phyloP scores from a whole-genome alignment of 2,888 invertebrate genomes.

The Drosophila pegasa region DNA sequence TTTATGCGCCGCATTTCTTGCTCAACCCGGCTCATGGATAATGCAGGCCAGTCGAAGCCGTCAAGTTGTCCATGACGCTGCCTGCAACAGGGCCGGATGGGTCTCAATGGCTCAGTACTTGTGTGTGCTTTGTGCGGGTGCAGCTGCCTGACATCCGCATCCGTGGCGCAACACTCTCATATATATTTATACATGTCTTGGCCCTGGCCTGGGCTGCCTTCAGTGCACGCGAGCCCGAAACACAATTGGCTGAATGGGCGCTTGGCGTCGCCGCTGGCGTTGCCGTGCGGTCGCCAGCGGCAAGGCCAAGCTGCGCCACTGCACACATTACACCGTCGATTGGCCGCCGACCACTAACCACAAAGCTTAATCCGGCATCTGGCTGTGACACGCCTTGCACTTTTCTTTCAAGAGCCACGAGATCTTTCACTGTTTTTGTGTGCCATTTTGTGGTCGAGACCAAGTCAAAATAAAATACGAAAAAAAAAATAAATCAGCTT shows the following conservation, averaged over 20 bases:
- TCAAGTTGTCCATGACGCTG: slow-evolving; percentile 61
- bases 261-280: neutral
- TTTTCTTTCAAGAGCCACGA: slow-evolving; percentile 52
- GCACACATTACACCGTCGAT: slow-evolving; percentile 29
- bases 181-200: slow-evolving; percentile 42
- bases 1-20: slow-evolving; percentile 39
- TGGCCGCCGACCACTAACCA: slow-evolving; percentile 9
- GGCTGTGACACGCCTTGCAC: slow-evolving; percentile 56
- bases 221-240: slow-evolving; percentile 56
- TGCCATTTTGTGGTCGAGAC: slow-evolving; percentile 66
- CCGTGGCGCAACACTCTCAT: slow-evolving; percentile 22
- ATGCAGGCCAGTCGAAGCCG: slow-evolving; percentile 28
- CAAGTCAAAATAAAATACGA: slow-evolving; percentile 50
- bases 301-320: slow-evolving; percentile 60
- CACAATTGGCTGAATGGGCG: slow-evolving; percentile 47
- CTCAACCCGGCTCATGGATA: slow-evolving; percentile 26
- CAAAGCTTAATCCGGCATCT: slow-evolving; percentile 21
- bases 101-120: slow-evolving; percentile 12
- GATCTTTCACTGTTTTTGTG: slow-evolving; percentile 64
- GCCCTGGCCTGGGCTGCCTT: slow-evolving; percentile 30
- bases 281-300: slow-evolving; percentile 51
- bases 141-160: slow-evolving; percentile 53
- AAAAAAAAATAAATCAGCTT: slow-evolving; percentile 5
- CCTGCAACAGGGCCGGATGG: slow-evolving; percentile 20
- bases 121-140: slow-evolving; percentile 46